Conservation (phyloP, 2,113 vertebrate species). For the Rafetus swinhoei region DNA sequence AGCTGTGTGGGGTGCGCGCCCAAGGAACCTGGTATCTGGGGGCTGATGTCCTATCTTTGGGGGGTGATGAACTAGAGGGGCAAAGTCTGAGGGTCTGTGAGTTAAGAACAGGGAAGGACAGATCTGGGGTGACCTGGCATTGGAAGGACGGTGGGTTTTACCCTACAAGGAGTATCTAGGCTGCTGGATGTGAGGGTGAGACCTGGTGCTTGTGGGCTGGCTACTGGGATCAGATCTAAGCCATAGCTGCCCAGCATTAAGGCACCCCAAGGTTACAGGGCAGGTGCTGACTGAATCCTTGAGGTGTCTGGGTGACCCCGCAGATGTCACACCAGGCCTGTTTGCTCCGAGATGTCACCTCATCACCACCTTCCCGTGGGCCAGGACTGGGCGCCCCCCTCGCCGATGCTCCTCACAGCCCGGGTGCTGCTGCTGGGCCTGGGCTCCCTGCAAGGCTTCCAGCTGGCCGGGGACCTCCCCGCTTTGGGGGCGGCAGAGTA, state of each 20-base stretch:
- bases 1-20: not conserved
- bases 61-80: not conserved
- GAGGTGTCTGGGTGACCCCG: not conserved
- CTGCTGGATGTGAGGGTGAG: too few relatives aligned
- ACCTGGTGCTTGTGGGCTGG: too few relatives aligned
- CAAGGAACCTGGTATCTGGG: not conserved
- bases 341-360: not conserved
- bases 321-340: not conserved
- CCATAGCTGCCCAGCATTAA: not conserved
- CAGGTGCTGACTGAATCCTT: not conserved
- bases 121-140: not conserved
- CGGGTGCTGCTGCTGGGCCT: too few relatives aligned
- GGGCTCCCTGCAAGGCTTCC: too few relatives aligned
- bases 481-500: too few relatives aligned
- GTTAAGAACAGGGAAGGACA: not conserved
- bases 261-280: not conserved
- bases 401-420: not conserved
- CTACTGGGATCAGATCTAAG: not conserved
- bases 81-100: not conserved
- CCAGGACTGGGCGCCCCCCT: not conserved
- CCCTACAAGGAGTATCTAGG: too few relatives aligned
- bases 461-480: too few relatives aligned
- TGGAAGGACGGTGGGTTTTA: too few relatives aligned
- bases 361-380: not conserved
- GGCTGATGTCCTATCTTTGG: not conserved